A percentile compares a stretch with the other conserved stretches of the same genome.
phyloP scores from a whole-genome alignment of 2,113 vertebrate genomes.

The Cyphomyrus plagiostoma region DNA sequence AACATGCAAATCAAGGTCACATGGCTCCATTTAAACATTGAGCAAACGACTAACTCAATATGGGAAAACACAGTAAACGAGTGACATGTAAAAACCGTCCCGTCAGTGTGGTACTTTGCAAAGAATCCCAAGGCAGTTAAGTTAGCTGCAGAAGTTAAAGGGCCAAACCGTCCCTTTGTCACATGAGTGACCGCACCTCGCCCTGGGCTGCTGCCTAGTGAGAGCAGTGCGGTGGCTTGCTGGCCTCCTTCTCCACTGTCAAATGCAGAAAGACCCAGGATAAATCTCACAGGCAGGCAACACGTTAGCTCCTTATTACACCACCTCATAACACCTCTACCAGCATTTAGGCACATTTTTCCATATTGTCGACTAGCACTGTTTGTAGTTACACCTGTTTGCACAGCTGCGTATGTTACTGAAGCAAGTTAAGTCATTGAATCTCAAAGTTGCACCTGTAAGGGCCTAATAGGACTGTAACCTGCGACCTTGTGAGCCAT shows the following conservation, averaged over 20 bases:
- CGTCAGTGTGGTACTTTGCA: neutral
- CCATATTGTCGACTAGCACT: neutral
- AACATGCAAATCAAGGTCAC: neutral
- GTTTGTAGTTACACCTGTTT: neutral
- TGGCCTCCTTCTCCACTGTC: neutral
- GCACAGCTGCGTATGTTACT: neutral
- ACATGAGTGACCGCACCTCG: neutral
- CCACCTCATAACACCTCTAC: neutral
- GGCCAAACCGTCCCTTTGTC: neutral
- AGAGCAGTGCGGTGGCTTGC: neutral
- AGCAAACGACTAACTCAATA: neutral
- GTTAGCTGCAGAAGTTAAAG: neutral
- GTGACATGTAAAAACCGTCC: neutral
- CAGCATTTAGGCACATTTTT: neutral
- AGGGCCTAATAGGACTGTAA: neutral
- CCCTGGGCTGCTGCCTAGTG: neutral
- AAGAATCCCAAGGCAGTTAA: neutral
- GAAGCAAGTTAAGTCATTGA: neutral
- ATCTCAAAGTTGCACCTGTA: neutral
- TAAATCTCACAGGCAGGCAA: neutral
- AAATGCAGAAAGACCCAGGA: neutral
- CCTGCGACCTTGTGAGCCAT: neutral
- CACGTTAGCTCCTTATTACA: neutral
- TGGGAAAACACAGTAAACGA: neutral
- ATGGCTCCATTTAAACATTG: neutral